Conservation (phyloP, 1,140 invertebrate genomes). For the Protaetia brevitarsis region DNA sequence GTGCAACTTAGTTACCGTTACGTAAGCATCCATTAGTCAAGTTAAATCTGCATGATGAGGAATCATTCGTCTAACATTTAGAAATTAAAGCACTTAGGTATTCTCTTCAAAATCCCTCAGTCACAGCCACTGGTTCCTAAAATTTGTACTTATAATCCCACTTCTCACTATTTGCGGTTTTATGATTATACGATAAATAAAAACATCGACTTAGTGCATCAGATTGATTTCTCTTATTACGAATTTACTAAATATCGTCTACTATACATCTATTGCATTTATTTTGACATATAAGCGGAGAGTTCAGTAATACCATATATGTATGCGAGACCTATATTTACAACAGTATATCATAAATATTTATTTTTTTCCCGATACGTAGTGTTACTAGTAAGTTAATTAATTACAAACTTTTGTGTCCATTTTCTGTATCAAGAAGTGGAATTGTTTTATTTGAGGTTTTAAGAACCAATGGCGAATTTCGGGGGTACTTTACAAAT, state of each 20-base stretch:
- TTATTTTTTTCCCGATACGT: too few species aligned
- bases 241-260: too few species aligned
- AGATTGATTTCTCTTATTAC: too few species aligned
- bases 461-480: conserved; percentile 20
- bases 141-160: conserved; percentile 40
- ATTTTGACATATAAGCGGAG: too few species aligned
- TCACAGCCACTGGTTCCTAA: conserved; percentile 41
- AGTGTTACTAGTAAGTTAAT: too few species aligned
- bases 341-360: too few species aligned
- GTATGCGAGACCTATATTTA: too few species aligned
- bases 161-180: conserved; percentile 33
- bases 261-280: too few species aligned
- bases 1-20: conserved; percentile 31
- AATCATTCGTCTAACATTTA: conserved; percentile 36
- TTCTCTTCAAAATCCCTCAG: conserved; percentile 45
- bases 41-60: conserved; percentile 47
- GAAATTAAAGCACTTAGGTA: conserved; percentile 47
- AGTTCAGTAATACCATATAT: too few species aligned
- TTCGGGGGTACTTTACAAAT: conserved; percentile 22
- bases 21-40: conserved; percentile 35
- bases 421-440: too few species aligned
- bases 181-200: conserved; percentile 26
- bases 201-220: conserved; percentile 3
- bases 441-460: conserved; percentile 20
- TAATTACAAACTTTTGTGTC: too few species aligned